Percentiles rank a stretch among this genome's conserved stretches.
phyloP scores from a whole-genome alignment of 2,888 invertebrate species.

The Heliothis peltigera region DNA sequence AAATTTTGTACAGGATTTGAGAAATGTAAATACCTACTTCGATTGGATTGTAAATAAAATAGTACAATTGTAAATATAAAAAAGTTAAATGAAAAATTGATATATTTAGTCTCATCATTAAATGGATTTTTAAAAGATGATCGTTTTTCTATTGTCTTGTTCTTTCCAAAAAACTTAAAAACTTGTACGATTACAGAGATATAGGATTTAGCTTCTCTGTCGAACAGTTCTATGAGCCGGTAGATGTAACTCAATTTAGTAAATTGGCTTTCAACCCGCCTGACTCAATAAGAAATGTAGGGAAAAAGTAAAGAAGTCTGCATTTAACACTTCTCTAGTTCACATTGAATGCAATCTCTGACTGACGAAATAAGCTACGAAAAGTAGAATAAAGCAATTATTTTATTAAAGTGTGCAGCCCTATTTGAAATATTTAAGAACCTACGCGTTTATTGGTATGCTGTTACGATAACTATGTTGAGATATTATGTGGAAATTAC shows the following conservation, averaged over 20 bases:
- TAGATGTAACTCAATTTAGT: conserved; percentile 60
- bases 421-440: no score
- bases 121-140: conserved; percentile 55
- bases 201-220: conserved; percentile 18
- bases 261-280: conserved; percentile 59
- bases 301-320: conserved; percentile 12
- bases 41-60: conserved; percentile 62
- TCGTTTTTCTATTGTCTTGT: conserved; percentile 11
- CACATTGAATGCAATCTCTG: background rate
- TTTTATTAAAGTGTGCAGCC: no score
- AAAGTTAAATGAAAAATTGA: conserved; percentile 54
- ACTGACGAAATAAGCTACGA: no score
- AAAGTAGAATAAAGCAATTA: no score
- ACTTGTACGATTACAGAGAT: conserved; percentile 3
- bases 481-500: no score
- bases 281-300: conserved; percentile 56
- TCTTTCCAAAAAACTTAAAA: background rate
- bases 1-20: conserved; percentile 44
- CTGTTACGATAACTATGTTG: no score
- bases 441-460: no score
- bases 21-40: conserved; percentile 63
- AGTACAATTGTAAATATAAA: conserved; percentile 66
- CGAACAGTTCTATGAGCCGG: conserved; percentile 41
- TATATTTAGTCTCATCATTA: conserved; percentile 61
- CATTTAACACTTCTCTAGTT: conserved; percentile 8